A percentile compares a stretch with the other conserved stretches of the same genome.
These are phyloP conservation scores for Agonum fuliginosum DNA, from an alignment of 2,888 invertebrate species.

Conservation along the genomic window DNA sequence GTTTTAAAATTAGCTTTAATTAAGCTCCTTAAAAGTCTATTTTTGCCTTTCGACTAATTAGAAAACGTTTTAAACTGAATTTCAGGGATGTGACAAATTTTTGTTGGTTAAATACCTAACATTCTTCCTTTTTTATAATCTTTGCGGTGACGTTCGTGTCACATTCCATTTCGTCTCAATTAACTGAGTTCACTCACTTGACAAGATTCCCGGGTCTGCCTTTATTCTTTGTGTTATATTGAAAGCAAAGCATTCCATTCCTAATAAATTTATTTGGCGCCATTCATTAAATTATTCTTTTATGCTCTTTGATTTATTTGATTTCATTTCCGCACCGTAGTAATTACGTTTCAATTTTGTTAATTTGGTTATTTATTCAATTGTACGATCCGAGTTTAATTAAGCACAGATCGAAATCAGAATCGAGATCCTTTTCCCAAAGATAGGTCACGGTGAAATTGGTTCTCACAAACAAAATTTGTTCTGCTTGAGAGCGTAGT, in stretches of 20 bases:
- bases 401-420: constrained; percentile 17
- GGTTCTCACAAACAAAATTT: too few species aligned
- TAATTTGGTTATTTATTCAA: constrained; percentile 33
- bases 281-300: constrained; percentile 37
- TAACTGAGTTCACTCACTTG: not conserved
- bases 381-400: not conserved
- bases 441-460: too few species aligned
- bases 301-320: constrained; percentile 38
- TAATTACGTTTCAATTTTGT: constrained; percentile 35
- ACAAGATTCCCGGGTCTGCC: constrained; percentile 8
- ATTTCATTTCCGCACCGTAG: constrained; percentile 17
- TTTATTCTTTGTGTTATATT: constrained; percentile 12
- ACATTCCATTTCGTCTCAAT: constrained; percentile 34
- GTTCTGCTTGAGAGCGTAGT: too few species aligned
- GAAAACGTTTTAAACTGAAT: not conserved
- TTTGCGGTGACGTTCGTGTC: constrained; percentile 20
- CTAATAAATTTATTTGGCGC: constrained; percentile 28
- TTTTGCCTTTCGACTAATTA: not conserved
- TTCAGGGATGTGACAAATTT: not conserved
- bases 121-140: constrained; percentile 27
- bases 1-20: too few species aligned
- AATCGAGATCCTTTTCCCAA: too few species aligned
- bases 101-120: not conserved
- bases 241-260: constrained; percentile 20
- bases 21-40: not conserved